These are phyloP conservation scores for Coptodon rendalli DNA, from an alignment of 2,113 vertebrate genomes.

Conservation along the genomic window DNA sequence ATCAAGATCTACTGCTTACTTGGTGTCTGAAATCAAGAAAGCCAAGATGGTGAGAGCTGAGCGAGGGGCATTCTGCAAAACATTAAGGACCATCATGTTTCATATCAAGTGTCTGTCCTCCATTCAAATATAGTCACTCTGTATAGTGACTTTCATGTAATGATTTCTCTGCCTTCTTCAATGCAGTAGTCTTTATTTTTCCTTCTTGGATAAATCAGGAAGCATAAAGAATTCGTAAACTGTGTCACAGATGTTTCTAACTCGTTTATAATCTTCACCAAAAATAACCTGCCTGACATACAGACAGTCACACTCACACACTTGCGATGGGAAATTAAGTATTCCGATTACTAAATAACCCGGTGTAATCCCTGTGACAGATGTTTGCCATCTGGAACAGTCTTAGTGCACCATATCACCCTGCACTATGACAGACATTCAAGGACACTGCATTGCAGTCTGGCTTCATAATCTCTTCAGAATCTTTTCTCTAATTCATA, in stretches of 20 bases:
- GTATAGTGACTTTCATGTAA: neutral
- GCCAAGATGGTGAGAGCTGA: neutral
- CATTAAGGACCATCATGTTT: neutral
- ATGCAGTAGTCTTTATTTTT: neutral
- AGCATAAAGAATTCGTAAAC: neutral
- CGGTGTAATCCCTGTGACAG: slow-evolving; percentile 8
- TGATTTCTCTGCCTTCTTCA: neutral
- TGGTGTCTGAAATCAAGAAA: neutral
- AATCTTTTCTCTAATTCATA: neutral
- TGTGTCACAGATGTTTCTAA: neutral
- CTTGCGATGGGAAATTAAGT: neutral
- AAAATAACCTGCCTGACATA: neutral
- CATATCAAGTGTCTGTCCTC: neutral
- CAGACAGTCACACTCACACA: neutral
- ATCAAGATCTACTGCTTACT: neutral
- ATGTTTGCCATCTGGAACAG: slow-evolving; percentile 39
- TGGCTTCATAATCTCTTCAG: slow-evolving; percentile 1
- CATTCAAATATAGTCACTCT: neutral
- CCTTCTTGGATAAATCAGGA: neutral
- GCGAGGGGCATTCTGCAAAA: neutral
- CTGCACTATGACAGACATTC: neutral
- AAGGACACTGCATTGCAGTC: neutral
- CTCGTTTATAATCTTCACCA: neutral
- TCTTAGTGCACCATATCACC: neutral
- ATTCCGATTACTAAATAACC: neutral